phyloP scores from a whole-genome alignment of 1,140 invertebrate species.

The Pseudobourletiella spinata region DNA sequence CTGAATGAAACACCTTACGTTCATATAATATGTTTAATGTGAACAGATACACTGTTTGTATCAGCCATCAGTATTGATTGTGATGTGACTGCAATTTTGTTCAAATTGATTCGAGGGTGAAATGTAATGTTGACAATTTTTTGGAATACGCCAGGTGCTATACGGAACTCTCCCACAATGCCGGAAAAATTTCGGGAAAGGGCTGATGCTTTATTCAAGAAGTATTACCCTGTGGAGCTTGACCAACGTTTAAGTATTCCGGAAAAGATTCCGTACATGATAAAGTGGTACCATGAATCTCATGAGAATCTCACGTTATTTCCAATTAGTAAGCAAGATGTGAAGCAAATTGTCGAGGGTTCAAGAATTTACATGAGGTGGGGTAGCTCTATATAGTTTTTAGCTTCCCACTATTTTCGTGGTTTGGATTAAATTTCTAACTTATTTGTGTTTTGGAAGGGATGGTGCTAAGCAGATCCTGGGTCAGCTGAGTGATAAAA shows the following conservation, averaged over 20 bases:
- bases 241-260: conserved; percentile 62
- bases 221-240: conserved; percentile 79
- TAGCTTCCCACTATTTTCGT: too few species aligned
- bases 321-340: conserved; percentile 50
- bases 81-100: too few species aligned
- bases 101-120: too few species aligned
- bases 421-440: too few species aligned
- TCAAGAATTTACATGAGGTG: not conserved
- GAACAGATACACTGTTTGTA: too few species aligned
- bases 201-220: conserved; percentile 49
- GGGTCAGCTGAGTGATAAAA: conserved; percentile 48
- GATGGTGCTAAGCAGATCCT: conserved; percentile 65
- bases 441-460: too few species aligned
- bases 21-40: too few species aligned
- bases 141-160: conserved; percentile 43
- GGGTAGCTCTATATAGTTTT: conserved; percentile 26
- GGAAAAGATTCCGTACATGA: conserved; percentile 71
- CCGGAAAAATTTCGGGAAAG: conserved; percentile 53
- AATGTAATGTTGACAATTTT: not conserved
- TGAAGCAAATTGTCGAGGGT: conserved; percentile 47
- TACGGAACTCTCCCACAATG: conserved; percentile 58
- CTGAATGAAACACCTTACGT: too few species aligned
- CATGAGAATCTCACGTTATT: conserved; percentile 52
- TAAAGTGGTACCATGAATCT: conserved; percentile 72
- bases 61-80: too few species aligned